A percentile compares a stretch with the other conserved stretches of the same genome.
Evolutionary conservation across 2,113 vertebrate species (phyloP).

Genomic region (Carettochelys insculpta): DNA sequence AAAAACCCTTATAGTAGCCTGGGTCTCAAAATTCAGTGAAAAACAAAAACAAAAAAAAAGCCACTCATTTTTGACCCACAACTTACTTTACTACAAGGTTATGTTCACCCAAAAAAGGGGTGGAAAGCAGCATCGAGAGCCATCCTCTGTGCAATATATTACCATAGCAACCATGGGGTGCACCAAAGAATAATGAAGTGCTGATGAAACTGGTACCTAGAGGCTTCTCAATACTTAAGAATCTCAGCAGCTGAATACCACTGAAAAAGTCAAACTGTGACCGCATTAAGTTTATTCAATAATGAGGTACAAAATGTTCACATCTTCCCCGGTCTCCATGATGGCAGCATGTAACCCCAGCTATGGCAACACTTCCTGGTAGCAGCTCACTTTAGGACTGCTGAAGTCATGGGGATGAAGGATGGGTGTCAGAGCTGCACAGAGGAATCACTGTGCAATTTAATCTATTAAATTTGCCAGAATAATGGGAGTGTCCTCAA

Average conservation of each 20-base stretch:
- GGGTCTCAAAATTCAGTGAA: background rate
- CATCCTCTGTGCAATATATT: background rate
- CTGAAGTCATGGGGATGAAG: background rate
- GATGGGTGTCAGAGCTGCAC: background rate
- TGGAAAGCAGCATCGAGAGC: background rate
- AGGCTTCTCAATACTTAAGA: background rate
- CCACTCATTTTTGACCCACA: background rate
- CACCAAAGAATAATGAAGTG: background rate
- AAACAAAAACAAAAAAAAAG: background rate
- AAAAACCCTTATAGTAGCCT: slow-evolving; percentile 18
- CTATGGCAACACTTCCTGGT: background rate
- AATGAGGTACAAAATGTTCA: background rate
- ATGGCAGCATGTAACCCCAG: background rate
- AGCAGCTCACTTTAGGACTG: background rate
- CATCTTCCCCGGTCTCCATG: background rate
- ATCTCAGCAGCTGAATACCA: background rate
- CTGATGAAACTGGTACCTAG: background rate
- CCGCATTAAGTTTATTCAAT: background rate
- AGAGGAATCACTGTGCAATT: background rate
- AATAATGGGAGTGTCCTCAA: background rate
- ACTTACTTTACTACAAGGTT: background rate
- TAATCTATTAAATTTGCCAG: background rate
- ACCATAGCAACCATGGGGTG: background rate
- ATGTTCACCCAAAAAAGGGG: background rate
- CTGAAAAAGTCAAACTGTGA: background rate